These are phyloP conservation scores for Tupaia tana DNA, from an alignment of 2,113 vertebrate species.

Conservation along the genomic window DNA sequence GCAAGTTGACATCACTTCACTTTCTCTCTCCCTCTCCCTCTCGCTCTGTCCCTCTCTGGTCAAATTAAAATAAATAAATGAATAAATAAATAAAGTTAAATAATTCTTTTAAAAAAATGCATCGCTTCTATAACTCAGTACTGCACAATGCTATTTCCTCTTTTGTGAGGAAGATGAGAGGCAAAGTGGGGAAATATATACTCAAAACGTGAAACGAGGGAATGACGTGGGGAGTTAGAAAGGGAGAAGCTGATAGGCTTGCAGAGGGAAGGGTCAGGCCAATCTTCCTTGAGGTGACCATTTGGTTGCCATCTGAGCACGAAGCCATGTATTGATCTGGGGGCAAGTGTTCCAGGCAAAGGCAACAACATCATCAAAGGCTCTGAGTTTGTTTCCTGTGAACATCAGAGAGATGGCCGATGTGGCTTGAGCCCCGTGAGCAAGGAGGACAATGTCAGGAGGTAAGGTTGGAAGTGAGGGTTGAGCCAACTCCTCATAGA, in stretches of 20 bases:
- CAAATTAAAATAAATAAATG: too few relatives aligned
- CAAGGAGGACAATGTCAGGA: background rate
- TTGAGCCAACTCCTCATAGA: background rate
- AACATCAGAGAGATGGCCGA: background rate
- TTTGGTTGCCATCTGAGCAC: conserved; percentile 8
- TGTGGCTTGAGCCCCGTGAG: background rate
- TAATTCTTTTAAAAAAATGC: too few relatives aligned
- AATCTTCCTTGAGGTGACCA: background rate
- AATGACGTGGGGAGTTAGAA: background rate
- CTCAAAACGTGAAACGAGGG: conserved; percentile 11
- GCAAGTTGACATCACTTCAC: too few relatives aligned
- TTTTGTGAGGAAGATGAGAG: background rate
- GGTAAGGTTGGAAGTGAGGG: background rate
- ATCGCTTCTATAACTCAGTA: background rate
- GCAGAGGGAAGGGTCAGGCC: background rate
- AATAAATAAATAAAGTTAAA: too few relatives aligned
- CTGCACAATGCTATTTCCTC: background rate
- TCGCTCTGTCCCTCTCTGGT: too few relatives aligned
- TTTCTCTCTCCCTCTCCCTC: too few relatives aligned
- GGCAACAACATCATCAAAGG: background rate
- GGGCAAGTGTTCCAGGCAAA: background rate
- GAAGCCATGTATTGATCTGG: background rate
- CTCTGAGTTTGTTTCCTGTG: background rate
- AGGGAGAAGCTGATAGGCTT: background rate
- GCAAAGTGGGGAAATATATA: background rate